Evolutionary conservation across 37 sponge, comb jelly and placozoan species (phyloP), one percentile per base, ranked within the genome.

Genomic region (Chondrilla cf. caribensis): DNA sequence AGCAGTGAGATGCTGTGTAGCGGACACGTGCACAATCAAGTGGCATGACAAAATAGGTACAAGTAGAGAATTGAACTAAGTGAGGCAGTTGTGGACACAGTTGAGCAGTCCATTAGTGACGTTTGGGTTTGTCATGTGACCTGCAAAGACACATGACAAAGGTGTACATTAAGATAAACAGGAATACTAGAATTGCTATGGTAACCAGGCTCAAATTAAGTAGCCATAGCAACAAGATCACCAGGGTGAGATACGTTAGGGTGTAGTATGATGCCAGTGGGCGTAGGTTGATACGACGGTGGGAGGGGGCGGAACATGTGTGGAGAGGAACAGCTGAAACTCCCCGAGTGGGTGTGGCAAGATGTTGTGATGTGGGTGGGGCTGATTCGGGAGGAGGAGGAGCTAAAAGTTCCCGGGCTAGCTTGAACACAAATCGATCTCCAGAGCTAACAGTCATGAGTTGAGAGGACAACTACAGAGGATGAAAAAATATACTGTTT

Each of bases 221-320:
- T 26, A 89, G 19, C 78, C 70, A 76, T 2, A 79, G n/a, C 2
- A 89, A 0, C n/a, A 77, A 5, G n/a, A 85, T 37, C 3, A 32
- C 33, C 2, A 87, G 37, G 21, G 58, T 4, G 4, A 91, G 3
- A 51, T 81, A 87, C 0, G 79, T 17, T 3, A 91, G 78, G 37
- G 84, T 92, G 55, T 88, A 92, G 80, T 92, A 87, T 21, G 89
- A 92, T 18, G 80, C 92, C 19, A 92, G 55, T 1, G 80, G 80
- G 24, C 92, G 75, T 31, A 92, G 58, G 66, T 82, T 88, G 65
- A 92, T 82, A 33, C 92, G 58, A 75, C 22, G 76, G n/a, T 73
- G 76, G 1, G 44, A 39, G 41, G 76, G 76, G 31, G 38, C 41
- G 24, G 44, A 41, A n/a, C n/a, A n/a, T 39, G 19, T 57, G 28